Conservation (phyloP, 2,888 invertebrate genomes). For the Aphidius colemani region DNA sequence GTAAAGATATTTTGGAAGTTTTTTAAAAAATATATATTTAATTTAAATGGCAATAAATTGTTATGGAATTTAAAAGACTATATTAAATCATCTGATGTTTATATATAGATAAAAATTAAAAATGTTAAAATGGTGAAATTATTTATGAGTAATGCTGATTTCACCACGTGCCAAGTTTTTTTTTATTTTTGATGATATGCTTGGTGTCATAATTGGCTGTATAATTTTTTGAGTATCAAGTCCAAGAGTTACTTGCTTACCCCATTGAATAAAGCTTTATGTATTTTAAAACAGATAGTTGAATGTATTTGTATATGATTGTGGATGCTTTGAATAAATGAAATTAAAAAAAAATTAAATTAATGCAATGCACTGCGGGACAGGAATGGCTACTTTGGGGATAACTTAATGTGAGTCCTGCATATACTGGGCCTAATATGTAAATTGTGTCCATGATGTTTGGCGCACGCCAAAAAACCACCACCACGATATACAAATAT, state of each 20-base stretch:
- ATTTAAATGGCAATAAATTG: not conserved
- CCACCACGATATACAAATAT: slow-evolving; percentile 11
- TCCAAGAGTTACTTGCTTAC: slow-evolving; percentile 14
- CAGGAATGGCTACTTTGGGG: slow-evolving; percentile 31
- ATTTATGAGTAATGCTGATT: slow-evolving; percentile 12
- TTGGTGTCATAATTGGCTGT: slow-evolving; percentile 32
- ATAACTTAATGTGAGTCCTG: slow-evolving; percentile 40
- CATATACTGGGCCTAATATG: slow-evolving; percentile 48
- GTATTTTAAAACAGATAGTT: slow-evolving; percentile 4
- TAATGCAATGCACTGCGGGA: slow-evolving; percentile 55
- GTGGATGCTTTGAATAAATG: slow-evolving; percentile 29
- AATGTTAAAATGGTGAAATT: not conserved
- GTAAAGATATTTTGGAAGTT: no score
- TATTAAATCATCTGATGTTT: not conserved
- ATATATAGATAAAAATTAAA: not conserved
- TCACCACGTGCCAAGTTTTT: slow-evolving; percentile 25
- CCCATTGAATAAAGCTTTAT: slow-evolving; percentile 27
- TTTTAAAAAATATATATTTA: no score
- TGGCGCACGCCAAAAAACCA: slow-evolving; percentile 42
- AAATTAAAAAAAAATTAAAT: slow-evolving; percentile 37
- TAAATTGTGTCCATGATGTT: slow-evolving; percentile 47
- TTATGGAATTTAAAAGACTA: not conserved
- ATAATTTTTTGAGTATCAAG: slow-evolving; percentile 26
- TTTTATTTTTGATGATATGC: not conserved
- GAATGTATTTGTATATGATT: slow-evolving; percentile 6